Base-by-base conservation (phyloP, 2,113 vertebrate genomes). In the Speoplatyrhinus poulsoni region DNA sequence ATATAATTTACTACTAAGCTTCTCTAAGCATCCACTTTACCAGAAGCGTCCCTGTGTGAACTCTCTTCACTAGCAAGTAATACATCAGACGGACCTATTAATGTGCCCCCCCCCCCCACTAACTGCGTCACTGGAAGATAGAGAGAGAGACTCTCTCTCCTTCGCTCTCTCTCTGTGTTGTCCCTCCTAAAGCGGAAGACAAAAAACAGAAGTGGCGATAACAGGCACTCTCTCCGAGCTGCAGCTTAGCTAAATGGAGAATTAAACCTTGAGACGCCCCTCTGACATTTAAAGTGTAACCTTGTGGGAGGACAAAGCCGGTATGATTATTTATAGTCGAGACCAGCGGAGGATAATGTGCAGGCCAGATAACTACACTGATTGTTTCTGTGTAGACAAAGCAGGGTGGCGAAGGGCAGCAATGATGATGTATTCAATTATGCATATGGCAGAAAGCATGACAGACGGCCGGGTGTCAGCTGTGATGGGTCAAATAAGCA, bases 371-470 rank as follows among this genome's bases (percentile, higher is more conserved):
- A 71, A 60, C 54, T 15, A 54, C 9, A 68, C 55, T 41, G 69
- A 71, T 69, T 60, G 60, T 75, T 73, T 72, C 63, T 63, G 60
- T 32, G 60, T 53, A 48, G 55, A 4, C 12, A 17, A 49, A 12
- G 46, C 33, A 73, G 65, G 75, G 79, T 66, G 70, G 19, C 50
- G 46, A 0, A 15, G 53, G 72, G 60, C 46, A 0, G 48, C 68
- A 75, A 67, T 76, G 69, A 84, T 62, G 66, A 76, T 78, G 70
- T 74, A 74, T 82, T 83, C 59, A 87, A 83, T 82, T 79, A 85
- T 80, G 73, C 65, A 68, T n/a, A 66, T 62, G 55, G 64, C 71
- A 76, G 69, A 61, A 77, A 71, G 65, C 9, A 17, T 64, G 65
- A 75, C 62, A 68, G 67, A 79, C 75, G 68, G 62, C 13, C 53